These are phyloP conservation scores for Tupaia tana DNA, from an alignment of 2,113 vertebrate genomes.

Conservation along the genomic window DNA sequence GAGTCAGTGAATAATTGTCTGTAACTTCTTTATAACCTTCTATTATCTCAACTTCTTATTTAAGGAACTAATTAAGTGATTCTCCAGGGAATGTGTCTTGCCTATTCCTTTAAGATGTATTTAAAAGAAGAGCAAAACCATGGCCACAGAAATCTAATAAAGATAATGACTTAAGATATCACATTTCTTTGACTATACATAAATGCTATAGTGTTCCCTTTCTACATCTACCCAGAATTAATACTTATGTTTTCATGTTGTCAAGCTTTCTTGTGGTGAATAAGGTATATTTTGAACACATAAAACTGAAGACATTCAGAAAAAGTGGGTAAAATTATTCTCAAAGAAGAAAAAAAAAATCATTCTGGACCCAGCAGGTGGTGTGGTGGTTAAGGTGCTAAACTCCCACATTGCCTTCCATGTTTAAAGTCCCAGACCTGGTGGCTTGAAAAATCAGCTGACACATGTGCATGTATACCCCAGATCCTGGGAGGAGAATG, in stretches of 20 bases:
- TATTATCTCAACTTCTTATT: not conserved
- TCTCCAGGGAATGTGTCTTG: not conserved
- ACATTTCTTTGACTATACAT: not conserved
- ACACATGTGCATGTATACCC: too few species aligned
- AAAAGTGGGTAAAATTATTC: not conserved
- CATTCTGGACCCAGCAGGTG: too few species aligned
- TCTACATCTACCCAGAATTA: not conserved
- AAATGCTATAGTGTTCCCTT: not conserved
- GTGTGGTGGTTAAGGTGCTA: too few species aligned
- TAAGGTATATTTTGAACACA: not conserved
- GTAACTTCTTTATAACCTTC: not conserved
- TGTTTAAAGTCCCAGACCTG: too few species aligned
- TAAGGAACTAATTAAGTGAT: conserved; percentile 20
- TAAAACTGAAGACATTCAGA: not conserved
- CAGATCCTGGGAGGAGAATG: too few species aligned
- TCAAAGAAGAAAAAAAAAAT: not conserved
- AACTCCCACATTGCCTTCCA: too few species aligned
- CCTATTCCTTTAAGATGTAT: not conserved
- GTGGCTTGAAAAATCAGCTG: too few species aligned
- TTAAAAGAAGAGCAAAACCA: not conserved
- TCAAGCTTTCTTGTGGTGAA: not conserved
- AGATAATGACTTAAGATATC: not conserved
- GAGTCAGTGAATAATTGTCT: not conserved
- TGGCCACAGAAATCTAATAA: not conserved
- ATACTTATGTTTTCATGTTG: not conserved